phyloP scores from a whole-genome alignment of 2,888 invertebrate species.

The Liposcelis brunnea region DNA sequence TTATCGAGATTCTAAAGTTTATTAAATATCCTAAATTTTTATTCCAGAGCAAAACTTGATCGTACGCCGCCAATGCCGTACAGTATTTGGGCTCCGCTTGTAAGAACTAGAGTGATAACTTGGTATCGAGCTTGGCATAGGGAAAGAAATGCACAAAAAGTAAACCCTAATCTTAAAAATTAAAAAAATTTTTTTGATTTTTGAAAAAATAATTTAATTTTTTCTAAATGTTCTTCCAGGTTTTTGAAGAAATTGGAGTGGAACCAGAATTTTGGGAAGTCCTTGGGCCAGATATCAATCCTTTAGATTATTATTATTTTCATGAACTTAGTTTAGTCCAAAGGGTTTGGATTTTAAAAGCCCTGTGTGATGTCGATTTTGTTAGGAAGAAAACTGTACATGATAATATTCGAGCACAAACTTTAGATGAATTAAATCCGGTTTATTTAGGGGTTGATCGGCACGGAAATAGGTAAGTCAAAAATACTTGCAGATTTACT shows the following conservation, averaged over 20 bases:
- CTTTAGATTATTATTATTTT: conserved; percentile 30
- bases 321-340: conserved; percentile 33
- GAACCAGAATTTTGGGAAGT: conserved; percentile 36
- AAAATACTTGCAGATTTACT: not conserved
- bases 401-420: conserved; percentile 30
- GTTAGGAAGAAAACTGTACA: conserved; percentile 27
- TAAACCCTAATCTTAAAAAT: not conserved
- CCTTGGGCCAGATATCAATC: conserved; percentile 28
- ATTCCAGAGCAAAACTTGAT: conserved; percentile 24
- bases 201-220: not conserved
- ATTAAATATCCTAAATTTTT: conserved; percentile 4
- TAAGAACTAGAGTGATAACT: conserved; percentile 27
- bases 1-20: conserved; percentile 1
- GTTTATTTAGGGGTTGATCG: conserved; percentile 2
- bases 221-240: conserved; percentile 21
- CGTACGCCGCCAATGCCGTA: conserved; percentile 37
- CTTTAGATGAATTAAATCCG: conserved; percentile 23
- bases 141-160: conserved; percentile 4
- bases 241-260: conserved; percentile 31
- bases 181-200: not conserved
- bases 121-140: conserved; percentile 34
- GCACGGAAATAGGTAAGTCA: conserved; percentile 6
- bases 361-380: conserved; percentile 29
- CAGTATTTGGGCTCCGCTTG: conserved; percentile 34
- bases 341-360: conserved; percentile 37